Conservation (phyloP, 1,140 invertebrate genomes). For the Psix sp. region DNA sequence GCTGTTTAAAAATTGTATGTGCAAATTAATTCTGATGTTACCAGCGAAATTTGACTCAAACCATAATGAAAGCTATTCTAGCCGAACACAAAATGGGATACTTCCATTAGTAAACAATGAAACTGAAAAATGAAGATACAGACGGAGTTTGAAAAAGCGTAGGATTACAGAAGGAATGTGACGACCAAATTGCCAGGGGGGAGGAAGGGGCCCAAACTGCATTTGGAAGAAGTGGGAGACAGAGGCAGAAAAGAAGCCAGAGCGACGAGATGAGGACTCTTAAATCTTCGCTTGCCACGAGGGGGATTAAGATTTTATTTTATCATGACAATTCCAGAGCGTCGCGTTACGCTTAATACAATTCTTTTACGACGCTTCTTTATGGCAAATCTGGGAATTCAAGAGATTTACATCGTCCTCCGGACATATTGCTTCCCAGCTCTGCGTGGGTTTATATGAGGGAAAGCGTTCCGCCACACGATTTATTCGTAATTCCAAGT, state of each 20-base stretch:
- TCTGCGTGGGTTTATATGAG: conserved; percentile 8
- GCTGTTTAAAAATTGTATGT: too few species aligned
- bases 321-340: conserved; percentile 65
- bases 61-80: too few species aligned
- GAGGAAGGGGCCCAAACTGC: too few species aligned
- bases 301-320: conserved; percentile 72
- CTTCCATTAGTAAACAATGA: too few species aligned
- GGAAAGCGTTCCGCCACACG: conserved; percentile 31
- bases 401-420: conserved; percentile 56
- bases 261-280: conserved; percentile 55
- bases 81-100: too few species aligned
- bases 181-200: too few species aligned
- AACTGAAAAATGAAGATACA: too few species aligned
- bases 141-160: too few species aligned
- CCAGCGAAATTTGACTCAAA: too few species aligned
- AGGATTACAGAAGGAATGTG: too few species aligned
- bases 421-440: conserved; percentile 51
- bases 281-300: conserved; percentile 65
- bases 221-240: too few species aligned
- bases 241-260: background rate
- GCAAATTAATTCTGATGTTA: too few species aligned
- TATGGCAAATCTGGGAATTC: conserved; percentile 65
- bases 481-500: conserved; percentile 50
- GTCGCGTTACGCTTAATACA: conserved; percentile 68
- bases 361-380: conserved; percentile 69